A percentile compares a stretch with the other conserved stretches of the same genome.
These are phyloP conservation scores for Enchytraeus crypticus DNA, from an alignment of 2,888 invertebrate genomes.

Conservation along the genomic window DNA sequence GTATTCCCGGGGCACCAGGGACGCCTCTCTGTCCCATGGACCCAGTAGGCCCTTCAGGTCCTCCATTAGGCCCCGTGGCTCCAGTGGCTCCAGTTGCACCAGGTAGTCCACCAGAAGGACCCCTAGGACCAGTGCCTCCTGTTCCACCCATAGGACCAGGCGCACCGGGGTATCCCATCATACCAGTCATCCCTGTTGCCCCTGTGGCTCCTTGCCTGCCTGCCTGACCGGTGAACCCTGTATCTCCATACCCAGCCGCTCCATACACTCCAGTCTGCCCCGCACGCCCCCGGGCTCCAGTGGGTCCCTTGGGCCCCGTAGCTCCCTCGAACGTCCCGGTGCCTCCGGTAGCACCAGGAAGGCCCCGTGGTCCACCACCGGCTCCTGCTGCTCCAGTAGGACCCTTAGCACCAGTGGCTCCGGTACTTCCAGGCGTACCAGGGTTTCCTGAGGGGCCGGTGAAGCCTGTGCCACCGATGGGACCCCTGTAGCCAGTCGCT, in stretches of 20 bases:
- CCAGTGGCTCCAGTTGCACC: no score
- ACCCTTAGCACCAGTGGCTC: constrained; percentile 3
- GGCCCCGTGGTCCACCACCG: background rate
- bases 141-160: constrained; percentile 9
- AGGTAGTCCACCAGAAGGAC: constrained; percentile 1
- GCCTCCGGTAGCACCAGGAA: background rate
- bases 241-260: background rate
- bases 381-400: constrained; percentile 3
- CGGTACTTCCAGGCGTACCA: constrained; percentile 2
- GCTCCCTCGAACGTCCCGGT: background rate
- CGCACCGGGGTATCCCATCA: constrained; percentile 5
- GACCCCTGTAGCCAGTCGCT: constrained; percentile 36
- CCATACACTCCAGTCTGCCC: background rate
- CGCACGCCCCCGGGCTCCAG: background rate
- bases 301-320: background rate
- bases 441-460: constrained; percentile 5
- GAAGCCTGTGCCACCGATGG: background rate
- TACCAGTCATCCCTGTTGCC: background rate
- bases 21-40: background rate
- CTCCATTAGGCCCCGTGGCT: no score
- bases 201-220: no score
- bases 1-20: background rate
- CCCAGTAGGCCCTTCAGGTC: background rate
- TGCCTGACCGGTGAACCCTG: no score
- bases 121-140: constrained; percentile 8